Base-by-base conservation (phyloP, 2,113 vertebrate genomes). In the Dromiciops gliroides region DNA sequence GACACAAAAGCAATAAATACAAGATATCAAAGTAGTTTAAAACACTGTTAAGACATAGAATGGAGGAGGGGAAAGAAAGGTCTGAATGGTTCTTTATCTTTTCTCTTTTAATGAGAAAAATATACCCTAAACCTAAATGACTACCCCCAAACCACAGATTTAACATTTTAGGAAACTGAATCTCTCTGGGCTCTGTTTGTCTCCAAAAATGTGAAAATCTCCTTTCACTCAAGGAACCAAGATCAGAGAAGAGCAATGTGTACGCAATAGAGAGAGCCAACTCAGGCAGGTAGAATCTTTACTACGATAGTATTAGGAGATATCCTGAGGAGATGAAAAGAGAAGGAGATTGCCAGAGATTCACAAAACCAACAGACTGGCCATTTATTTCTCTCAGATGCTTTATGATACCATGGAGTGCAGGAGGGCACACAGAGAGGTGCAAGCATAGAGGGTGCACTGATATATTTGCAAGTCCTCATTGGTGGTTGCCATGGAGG, bases 401-500 rank as follows among this genome's bases (percentile, higher is more conserved):
- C 50, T 96, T 97, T 95, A 92, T 90, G 94, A 96, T 50, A 25
- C 89, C 94, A 92, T n/a, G 48, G 92, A 93, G 93, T 89, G 83
- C 52, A 75, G 2, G 26, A 95, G 95, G 93, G 53, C 91, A 94
- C 91, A 48, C 48, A 93, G 51, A 92, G 56, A 93, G 37, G 49
- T 89, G 51, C 89, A 75, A 0, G 51, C 89, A 94, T 53, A 95
- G 94, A 97, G 89, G n/a, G 49, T 91, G 37, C 49, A 25, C 11
- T 90, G 91, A 95, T 89, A 51, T 89, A 88, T 91, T 83, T 88
- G 88, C 93, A 60, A 51, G 49, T 95, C 91, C 22, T 91, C 92
- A 95, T 90, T 96, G 97, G 90, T 92, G 92, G 94, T 97, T 97
- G 96, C 96, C 94, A 97, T 97, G 94, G 97, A 96, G 92, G 90